Evolutionary conservation across 2,797 vertebrate genomes (phyloP), one percentile per base, ranked within the genome.

Genomic region (Fistularia commersonii): DNA sequence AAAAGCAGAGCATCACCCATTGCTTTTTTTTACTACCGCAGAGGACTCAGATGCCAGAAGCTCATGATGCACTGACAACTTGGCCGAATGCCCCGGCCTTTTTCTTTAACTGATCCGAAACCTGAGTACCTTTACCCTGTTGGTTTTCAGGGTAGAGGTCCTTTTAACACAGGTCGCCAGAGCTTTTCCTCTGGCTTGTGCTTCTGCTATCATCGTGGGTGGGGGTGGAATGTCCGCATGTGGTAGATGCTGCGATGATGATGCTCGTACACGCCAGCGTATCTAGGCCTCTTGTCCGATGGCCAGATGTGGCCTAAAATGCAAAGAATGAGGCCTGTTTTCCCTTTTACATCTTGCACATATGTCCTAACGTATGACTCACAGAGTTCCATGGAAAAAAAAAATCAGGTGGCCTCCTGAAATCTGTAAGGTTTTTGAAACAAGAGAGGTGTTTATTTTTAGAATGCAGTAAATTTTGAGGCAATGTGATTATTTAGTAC

Each of bases 301-400:
- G 51, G 45, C 52, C 73, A 75, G 75, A 82, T 73, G 65, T 73
- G 75, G 6, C 67, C 61, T 6, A 48, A 57, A 79, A 76, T 73
- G 67, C 35, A 51, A 63, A 62, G 61, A 66, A 73, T 57, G 64
- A 49, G 60, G 66, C 48, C 54, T 55, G 61, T 43, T 73, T 57
- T 40, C 38, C 43, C 36, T 36, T 61, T 56, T 11, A 49, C 46
- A 33, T 55, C 14, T 11, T 48, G 13, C 41, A 32, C 48, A 49
- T 51, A 37, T 61, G 63, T 37, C 6, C 37, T 8, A 40, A 15
- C 14, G 1, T 55, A 48, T 66, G 36, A 35, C 6, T 54, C 32
- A 50, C 7, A 15, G 49, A 45, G 36, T 45, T 39, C 12, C 48
- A 45, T 58, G 23, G 45, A 68, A 46, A 13, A 39, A 11, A 31